Evolutionary conservation across 1,140 invertebrate genomes (phyloP).

Genomic region (Microplitis demolitor): DNA sequence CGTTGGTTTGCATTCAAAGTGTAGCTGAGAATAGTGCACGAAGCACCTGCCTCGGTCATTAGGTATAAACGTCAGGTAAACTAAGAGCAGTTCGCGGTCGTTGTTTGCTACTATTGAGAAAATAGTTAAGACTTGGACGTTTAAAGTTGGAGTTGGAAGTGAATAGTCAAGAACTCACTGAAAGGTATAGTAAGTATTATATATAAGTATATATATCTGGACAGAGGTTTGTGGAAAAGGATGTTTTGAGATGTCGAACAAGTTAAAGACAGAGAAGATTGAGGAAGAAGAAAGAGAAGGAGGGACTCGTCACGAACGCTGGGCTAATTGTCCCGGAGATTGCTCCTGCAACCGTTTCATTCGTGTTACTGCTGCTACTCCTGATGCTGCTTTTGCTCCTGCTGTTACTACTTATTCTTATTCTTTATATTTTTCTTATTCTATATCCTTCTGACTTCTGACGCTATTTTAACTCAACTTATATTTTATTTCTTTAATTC

Average conservation of each 20-base stretch:
- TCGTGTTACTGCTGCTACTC: slow-evolving; percentile 29
- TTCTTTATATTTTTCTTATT: slow-evolving; percentile 33
- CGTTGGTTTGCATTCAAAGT: slow-evolving; percentile 11
- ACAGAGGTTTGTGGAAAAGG: too few relatives aligned
- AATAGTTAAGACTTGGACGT: too few relatives aligned
- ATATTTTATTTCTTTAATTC: too few relatives aligned
- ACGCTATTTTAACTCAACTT: too few relatives aligned
- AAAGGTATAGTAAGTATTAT: not conserved
- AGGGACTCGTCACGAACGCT: slow-evolving; percentile 59
- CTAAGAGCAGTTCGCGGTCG: slow-evolving; percentile 25
- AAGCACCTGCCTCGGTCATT: slow-evolving; percentile 60
- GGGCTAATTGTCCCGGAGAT: slow-evolving; percentile 61
- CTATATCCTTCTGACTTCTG: not conserved
- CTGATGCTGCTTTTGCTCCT: slow-evolving; percentile 26
- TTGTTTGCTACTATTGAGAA: not conserved
- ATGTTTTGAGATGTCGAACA: too few relatives aligned
- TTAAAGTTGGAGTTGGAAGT: too few relatives aligned
- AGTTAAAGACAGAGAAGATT: not conserved
- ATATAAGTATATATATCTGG: not conserved
- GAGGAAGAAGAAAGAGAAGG: slow-evolving; percentile 39
- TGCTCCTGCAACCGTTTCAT: slow-evolving; percentile 46
- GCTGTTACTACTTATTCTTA: slow-evolving; percentile 39
- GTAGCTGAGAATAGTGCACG: slow-evolving; percentile 1
- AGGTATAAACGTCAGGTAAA: slow-evolving; percentile 51
- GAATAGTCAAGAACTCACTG: too few relatives aligned